Conservation (phyloP, 2,797 vertebrate species). For the Poecilia wingei region DNA sequence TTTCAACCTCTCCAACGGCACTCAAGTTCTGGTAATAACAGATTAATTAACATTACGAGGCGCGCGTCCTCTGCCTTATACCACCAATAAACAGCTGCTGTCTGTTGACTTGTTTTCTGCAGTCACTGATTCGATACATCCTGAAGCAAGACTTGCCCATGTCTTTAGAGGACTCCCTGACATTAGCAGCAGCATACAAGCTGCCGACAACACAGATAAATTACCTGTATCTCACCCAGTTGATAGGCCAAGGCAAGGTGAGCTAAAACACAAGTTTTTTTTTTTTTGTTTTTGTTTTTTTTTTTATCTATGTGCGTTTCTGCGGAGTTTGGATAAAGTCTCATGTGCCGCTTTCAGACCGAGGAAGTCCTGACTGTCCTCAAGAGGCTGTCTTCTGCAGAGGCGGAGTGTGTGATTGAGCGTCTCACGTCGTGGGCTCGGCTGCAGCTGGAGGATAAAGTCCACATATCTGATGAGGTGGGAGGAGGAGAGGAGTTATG, state of each 20-base stretch:
- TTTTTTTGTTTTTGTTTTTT: no score
- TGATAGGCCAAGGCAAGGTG: constrained; percentile 87
- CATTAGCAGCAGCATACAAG: constrained; percentile 86
- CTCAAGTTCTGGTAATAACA: constrained; percentile 85
- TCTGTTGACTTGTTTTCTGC: constrained; percentile 19
- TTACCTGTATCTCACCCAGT: constrained; percentile 84
- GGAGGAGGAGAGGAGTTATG: not conserved
- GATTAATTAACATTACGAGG: not conserved
- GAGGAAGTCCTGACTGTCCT: constrained; percentile 84
- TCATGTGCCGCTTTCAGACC: constrained; percentile 72
- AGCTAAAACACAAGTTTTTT: not conserved
- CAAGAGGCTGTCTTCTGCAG: constrained; percentile 79
- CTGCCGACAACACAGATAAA: constrained; percentile 86
- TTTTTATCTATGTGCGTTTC: not conserved
- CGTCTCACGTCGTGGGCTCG: constrained; percentile 86
- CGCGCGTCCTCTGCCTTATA: not conserved
- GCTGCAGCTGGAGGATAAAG: constrained; percentile 84
- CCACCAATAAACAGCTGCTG: not conserved
- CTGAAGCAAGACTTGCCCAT: constrained; percentile 88
- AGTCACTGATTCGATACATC: constrained; percentile 91
- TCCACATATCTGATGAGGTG: constrained; percentile 85
- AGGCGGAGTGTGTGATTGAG: constrained; percentile 85
- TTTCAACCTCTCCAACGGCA: constrained; percentile 86
- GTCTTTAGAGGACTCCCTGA: constrained; percentile 91
- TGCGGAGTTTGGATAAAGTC: not conserved